These are phyloP conservation scores for Drosophila truncata DNA, from an alignment of 1,140 invertebrate species.

Conservation along the genomic window DNA sequence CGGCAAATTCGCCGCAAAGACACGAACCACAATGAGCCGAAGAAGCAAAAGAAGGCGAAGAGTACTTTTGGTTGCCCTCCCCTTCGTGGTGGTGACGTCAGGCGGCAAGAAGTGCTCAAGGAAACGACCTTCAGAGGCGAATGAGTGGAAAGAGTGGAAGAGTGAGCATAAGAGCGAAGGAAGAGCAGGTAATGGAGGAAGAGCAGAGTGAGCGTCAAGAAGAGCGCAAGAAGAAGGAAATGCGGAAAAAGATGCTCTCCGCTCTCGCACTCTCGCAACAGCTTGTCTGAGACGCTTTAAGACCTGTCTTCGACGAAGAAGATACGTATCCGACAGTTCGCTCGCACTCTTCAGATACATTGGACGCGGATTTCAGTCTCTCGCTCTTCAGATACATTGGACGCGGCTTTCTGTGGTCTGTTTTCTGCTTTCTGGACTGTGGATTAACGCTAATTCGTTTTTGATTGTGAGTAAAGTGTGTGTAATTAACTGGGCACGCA, in stretches of 20 bases:
- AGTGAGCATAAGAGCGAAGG: slow-evolving; percentile 22
- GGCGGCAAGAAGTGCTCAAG: slow-evolving; percentile 69
- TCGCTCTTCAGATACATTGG: slow-evolving; percentile 30
- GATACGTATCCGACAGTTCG: slow-evolving; percentile 65
- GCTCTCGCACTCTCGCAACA: slow-evolving; percentile 21
- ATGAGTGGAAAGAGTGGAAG: slow-evolving; percentile 31
- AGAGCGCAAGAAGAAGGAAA: slow-evolving; percentile 28
- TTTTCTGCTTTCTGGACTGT: slow-evolving; percentile 22
- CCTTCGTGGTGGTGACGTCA: slow-evolving; percentile 54
- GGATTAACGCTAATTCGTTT: slow-evolving; percentile 79
- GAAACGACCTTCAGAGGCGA: slow-evolving; percentile 74
- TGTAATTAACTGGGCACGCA: slow-evolving; percentile 47
- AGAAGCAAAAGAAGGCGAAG: slow-evolving; percentile 25
- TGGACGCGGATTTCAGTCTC: slow-evolving; percentile 1
- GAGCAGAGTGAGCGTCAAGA: slow-evolving; percentile 27
- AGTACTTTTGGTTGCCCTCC: slow-evolving; percentile 46
- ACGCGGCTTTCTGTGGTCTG: slow-evolving; percentile 2
- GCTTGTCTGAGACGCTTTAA: slow-evolving; percentile 47
- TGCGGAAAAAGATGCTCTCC: slow-evolving; percentile 26
- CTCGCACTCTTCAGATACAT: slow-evolving; percentile 41
- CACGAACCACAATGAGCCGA: slow-evolving; percentile 27
- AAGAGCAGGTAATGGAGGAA: slow-evolving; percentile 45
- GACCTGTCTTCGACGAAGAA: slow-evolving; percentile 52
- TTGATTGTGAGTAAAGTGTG: slow-evolving; percentile 76
- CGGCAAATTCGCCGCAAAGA: slow-evolving; percentile 70